Conservation (phyloP, 2,888 invertebrate species). For the Crepidodera aurea region DNA sequence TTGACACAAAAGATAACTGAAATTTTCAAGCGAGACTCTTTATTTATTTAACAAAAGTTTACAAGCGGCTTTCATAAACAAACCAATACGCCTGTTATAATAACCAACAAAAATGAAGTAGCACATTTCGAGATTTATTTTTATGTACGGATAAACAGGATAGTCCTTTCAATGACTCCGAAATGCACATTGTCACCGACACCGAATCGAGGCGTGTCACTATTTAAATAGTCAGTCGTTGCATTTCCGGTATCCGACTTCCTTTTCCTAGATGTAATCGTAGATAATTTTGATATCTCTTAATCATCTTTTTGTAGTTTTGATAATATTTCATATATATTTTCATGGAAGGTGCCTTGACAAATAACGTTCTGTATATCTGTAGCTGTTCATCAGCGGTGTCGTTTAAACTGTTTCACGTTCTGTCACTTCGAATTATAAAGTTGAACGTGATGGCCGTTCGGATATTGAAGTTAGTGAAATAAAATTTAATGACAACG, state of each 20-base stretch:
- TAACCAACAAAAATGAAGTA: neutral
- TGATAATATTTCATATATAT: slow-evolving; percentile 37
- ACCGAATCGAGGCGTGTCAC: slow-evolving; percentile 5
- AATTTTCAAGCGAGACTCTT: no score
- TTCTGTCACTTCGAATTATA: slow-evolving; percentile 26
- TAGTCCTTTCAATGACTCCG: slow-evolving; percentile 2
- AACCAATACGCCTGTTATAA: no score
- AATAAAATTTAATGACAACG: no score
- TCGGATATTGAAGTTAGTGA: no score
- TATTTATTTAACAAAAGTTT: no score
- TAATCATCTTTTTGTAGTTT: slow-evolving; percentile 33
- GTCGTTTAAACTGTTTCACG: slow-evolving; percentile 45
- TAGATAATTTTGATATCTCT: slow-evolving; percentile 29
- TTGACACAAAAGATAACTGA: no score
- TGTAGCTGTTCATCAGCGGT: slow-evolving; percentile 48
- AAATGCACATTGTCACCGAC: slow-evolving; percentile 5
- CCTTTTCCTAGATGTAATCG: slow-evolving; percentile 21
- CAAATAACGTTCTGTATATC: slow-evolving; percentile 50
- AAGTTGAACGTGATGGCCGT: neutral
- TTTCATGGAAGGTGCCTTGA: slow-evolving; percentile 44
- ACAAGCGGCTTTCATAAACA: no score
- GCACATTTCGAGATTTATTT: neutral
- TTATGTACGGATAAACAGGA: slow-evolving; percentile 5
- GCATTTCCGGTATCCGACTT: slow-evolving; percentile 26
- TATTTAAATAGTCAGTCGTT: slow-evolving; percentile 26